Percentiles rank a stretch among this genome's conserved stretches.
Evolutionary conservation across 2,113 vertebrate genomes (phyloP).

Genomic region (Chionomys nivalis): DNA sequence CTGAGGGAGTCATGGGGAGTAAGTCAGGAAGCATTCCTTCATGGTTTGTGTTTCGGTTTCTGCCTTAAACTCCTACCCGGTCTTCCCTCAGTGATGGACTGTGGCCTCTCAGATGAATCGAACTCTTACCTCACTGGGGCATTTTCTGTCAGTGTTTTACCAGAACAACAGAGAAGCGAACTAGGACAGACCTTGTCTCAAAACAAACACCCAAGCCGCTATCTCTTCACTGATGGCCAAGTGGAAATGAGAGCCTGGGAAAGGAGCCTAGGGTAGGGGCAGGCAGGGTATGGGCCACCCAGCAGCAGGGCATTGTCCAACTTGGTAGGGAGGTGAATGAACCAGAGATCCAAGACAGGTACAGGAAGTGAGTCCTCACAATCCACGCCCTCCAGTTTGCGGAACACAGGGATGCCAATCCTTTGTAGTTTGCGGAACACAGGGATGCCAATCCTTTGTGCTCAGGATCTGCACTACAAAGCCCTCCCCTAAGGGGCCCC

Average conservation of each 20-base stretch:
- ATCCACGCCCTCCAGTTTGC: neutral
- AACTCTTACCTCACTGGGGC: neutral
- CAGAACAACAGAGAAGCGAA: neutral
- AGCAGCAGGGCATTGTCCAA: neutral
- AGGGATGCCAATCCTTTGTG: too few relatives aligned
- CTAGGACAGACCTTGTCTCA: neutral
- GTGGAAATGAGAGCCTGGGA: neutral
- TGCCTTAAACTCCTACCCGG: neutral
- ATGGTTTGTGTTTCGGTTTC: neutral
- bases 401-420: neutral
- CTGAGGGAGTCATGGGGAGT: neutral
- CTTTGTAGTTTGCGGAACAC: accelerated
- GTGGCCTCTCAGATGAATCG: neutral
- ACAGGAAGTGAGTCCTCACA: too few relatives aligned
- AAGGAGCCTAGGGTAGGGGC: neutral
- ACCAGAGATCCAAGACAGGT: neutral
- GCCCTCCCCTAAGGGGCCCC: neutral
- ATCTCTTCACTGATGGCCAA: neutral
- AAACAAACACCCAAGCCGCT: neutral
- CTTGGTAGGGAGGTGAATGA: neutral
- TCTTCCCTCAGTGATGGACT: neutral
- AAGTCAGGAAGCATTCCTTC: neutral
- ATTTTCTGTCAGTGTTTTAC: neutral
- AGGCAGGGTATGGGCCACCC: neutral
- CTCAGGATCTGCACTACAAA: accelerated